These are phyloP conservation scores for Erebia epiphron DNA, from an alignment of 2,888 invertebrate genomes.

Conservation along the genomic window DNA sequence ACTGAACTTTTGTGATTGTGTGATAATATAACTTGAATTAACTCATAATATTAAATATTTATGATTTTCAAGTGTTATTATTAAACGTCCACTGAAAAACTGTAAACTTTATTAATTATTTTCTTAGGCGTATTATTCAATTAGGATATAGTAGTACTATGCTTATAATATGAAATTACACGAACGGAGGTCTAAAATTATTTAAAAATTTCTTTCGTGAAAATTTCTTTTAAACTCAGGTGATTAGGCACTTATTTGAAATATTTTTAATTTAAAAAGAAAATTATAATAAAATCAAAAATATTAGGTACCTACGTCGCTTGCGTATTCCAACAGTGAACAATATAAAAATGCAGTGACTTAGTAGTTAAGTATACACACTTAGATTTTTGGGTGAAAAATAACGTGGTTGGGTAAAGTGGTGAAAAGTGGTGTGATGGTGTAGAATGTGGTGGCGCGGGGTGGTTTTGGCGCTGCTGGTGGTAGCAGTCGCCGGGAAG, in stretches of 20 bases:
- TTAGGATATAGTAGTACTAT: no score
- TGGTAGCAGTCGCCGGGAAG: conserved; percentile 60
- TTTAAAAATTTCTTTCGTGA: no score
- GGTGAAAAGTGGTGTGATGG: conserved; percentile 52
- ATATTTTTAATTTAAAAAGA: no score
- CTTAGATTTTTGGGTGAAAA: neutral
- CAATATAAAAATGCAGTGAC: conserved; percentile 13
- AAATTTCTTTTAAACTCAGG: neutral
- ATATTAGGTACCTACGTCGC: neutral
- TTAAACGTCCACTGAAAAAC: neutral
- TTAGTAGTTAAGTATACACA: neutral
- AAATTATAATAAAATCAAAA: no score
- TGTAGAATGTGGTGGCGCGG: conserved; percentile 63
- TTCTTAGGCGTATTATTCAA: neutral
- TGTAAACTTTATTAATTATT: neutral
- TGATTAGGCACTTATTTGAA: no score
- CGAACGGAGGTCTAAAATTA: no score
- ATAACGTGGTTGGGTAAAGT: conserved; percentile 41
- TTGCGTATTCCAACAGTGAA: neutral
- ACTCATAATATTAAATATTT: neutral
- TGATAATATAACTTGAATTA: neutral
- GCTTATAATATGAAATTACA: no score
- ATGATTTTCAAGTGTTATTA: neutral
- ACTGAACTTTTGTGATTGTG: neutral
- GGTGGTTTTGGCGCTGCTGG: conserved; percentile 59